Evolutionary conservation across 2,113 vertebrate genomes (phyloP).

Genomic region (Copsychus sechellarum): DNA sequence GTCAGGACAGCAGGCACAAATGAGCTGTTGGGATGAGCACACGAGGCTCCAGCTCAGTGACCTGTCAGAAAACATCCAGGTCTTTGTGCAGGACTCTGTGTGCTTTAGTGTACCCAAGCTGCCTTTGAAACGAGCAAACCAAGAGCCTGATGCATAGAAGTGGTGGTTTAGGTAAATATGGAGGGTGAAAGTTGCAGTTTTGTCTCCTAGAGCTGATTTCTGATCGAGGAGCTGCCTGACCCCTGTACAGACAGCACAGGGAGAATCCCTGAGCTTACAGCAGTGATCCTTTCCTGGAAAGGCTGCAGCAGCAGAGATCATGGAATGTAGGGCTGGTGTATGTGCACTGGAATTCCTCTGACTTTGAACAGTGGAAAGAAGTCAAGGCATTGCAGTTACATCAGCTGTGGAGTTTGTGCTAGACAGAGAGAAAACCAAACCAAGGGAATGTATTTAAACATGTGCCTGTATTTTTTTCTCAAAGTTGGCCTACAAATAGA

Average conservation of each 20-base stretch:
- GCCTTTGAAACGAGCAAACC: not conserved
- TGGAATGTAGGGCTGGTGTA: not conserved
- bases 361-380: not conserved
- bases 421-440: not conserved
- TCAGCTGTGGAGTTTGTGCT: not conserved
- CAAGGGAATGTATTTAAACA: not conserved
- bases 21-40: not conserved
- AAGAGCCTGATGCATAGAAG: not conserved
- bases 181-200: not conserved
- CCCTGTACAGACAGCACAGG: fast-evolving
- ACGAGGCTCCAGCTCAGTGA: not conserved
- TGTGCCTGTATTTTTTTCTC: not conserved
- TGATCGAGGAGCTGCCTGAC: not conserved
- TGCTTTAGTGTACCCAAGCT: not conserved
- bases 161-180: not conserved
- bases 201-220: not conserved
- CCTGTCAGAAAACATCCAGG: constrained; percentile 33
- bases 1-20: constrained; percentile 4
- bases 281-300: not conserved
- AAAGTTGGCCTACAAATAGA: not conserved
- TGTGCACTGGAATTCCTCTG: not conserved
- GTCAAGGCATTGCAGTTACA: not conserved
- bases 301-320: not conserved
- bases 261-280: not conserved
- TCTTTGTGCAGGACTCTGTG: not conserved